Conservation (phyloP, 2,113 vertebrate genomes). For the Myotis lucifugus region DNA sequence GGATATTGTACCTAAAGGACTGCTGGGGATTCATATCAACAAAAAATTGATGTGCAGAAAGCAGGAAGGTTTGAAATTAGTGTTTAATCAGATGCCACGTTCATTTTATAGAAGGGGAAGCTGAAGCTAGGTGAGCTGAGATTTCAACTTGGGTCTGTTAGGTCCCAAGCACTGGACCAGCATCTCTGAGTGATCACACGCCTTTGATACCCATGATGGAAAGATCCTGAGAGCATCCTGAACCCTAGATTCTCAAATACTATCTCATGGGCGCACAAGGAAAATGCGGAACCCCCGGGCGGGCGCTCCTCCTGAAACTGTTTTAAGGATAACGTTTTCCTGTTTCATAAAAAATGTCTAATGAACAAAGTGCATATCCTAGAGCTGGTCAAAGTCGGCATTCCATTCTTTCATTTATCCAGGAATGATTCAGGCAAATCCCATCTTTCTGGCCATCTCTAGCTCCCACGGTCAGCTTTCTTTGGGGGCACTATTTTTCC, state of each 20-base stretch:
- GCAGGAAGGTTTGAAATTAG: not conserved
- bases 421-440: not conserved
- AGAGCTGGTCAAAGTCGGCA: not conserved
- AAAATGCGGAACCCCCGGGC: not conserved
- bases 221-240: not conserved
- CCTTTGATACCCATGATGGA: not conserved
- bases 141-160: not conserved
- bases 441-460: not conserved
- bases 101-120: not conserved
- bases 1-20: not conserved
- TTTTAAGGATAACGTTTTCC: not conserved
- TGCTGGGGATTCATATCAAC: not conserved
- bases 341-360: not conserved
- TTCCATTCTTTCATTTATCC: not conserved
- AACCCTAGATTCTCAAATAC: not conserved
- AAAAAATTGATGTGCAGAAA: not conserved
- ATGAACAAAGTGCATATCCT: too few species aligned
- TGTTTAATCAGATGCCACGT: not conserved
- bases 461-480: not conserved
- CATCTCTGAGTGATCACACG: too few species aligned
- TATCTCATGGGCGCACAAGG: rapidly evolving
- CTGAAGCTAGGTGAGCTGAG: not conserved
- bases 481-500: slow-evolving; percentile 41
- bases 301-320: not conserved
- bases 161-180: not conserved